phyloP scores from a whole-genome alignment of 35 echinoderm and acorn worm species.

The Ophioderma brevispina region DNA sequence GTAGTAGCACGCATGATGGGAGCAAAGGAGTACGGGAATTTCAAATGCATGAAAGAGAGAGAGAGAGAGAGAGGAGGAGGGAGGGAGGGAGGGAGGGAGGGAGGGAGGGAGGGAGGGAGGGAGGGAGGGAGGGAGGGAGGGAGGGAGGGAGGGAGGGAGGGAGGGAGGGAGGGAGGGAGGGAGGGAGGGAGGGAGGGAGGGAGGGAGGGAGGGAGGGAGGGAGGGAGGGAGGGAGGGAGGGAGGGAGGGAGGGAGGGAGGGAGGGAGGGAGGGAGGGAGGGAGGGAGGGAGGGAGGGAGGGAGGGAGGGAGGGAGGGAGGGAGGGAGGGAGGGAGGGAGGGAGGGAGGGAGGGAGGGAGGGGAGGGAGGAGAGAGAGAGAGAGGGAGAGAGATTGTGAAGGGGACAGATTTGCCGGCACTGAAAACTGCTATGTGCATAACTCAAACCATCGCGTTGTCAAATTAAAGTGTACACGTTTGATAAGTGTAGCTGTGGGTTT shows the following conservation, averaged over 20 bases:
- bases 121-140: background rate
- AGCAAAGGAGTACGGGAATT: too few relatives aligned
- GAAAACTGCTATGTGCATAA: background rate
- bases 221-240: background rate
- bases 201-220: background rate
- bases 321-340: too few relatives aligned
- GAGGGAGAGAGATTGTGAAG: background rate
- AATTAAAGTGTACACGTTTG: constrained; percentile 6
- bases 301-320: too few relatives aligned
- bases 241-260: too few relatives aligned
- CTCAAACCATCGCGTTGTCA: background rate
- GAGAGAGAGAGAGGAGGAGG: background rate
- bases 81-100: background rate
- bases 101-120: background rate
- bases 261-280: too few relatives aligned
- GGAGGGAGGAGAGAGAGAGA: background rate
- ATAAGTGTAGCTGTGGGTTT: background rate
- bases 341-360: background rate
- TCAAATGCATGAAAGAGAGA: too few relatives aligned
- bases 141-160: background rate
- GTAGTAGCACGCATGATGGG: too few relatives aligned
- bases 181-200: too few relatives aligned
- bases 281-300: too few relatives aligned
- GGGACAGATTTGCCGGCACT: background rate
- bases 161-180: background rate